Evolutionary conservation across 2,113 vertebrate genomes (phyloP).

Genomic region (Hippocampus guttulatus): DNA sequence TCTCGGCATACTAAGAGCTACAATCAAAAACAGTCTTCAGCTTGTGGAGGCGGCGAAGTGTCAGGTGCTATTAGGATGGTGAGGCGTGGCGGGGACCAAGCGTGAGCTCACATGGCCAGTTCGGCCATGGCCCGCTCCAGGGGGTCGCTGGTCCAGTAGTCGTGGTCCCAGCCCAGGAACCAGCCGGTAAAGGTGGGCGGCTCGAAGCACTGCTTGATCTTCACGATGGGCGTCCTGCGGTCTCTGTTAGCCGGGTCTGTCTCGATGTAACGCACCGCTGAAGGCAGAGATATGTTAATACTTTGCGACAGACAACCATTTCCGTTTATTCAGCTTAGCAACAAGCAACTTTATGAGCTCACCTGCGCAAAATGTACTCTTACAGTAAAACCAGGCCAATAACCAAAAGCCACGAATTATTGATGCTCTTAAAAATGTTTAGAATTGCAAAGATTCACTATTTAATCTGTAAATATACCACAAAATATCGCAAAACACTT

Average conservation of each 20-base stretch:
- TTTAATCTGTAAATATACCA: no score
- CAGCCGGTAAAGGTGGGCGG: conserved; percentile 94
- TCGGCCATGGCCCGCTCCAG: conserved; percentile 86
- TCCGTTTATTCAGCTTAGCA: no score
- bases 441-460: no score
- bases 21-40: conserved; percentile 30
- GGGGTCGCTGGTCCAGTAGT: conserved; percentile 89
- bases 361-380: no score
- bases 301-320: no score
- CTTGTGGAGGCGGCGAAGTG: conserved; percentile 23
- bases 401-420: not conserved
- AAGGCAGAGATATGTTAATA: not conserved
- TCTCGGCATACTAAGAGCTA: conserved; percentile 3
- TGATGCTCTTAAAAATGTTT: no score
- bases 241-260: conserved; percentile 87
- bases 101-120: conserved; percentile 74
- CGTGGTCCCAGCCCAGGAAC: conserved; percentile 95
- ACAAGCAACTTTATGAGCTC: no score
- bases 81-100: not conserved
- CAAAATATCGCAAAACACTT: no score
- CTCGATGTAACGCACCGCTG: conserved; percentile 89
- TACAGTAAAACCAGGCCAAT: not conserved
- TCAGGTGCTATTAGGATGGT: conserved; percentile 3
- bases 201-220: conserved; percentile 86
- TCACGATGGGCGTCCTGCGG: conserved; percentile 79